These are phyloP conservation scores for Cylindroiulus punctatus DNA, from an alignment of 2,888 invertebrate species.

Conservation along the genomic window DNA sequence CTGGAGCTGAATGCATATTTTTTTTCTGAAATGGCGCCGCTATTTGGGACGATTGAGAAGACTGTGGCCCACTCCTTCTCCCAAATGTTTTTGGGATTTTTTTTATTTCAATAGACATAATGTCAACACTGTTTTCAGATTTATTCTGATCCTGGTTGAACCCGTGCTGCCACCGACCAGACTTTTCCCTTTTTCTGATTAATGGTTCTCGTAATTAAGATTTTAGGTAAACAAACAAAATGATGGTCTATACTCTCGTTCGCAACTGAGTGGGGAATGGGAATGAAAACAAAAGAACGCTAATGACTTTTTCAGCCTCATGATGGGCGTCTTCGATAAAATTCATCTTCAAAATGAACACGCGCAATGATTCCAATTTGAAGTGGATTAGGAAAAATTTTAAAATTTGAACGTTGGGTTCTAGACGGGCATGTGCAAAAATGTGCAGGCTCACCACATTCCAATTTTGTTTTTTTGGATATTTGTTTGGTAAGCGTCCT, in stretches of 20 bases:
- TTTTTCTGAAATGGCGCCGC: too few relatives aligned
- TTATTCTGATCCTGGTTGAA: neutral
- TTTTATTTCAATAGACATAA: neutral
- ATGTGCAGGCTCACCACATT: too few relatives aligned
- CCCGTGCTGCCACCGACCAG: neutral
- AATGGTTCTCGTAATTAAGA: conserved; percentile 1
- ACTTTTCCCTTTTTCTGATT: neutral
- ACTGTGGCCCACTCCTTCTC: too few relatives aligned
- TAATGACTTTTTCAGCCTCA: neutral
- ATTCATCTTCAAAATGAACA: neutral
- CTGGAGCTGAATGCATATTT: too few relatives aligned
- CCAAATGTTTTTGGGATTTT: neutral
- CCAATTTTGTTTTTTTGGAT: too few relatives aligned
- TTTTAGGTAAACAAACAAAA: neutral
- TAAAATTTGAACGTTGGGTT: too few relatives aligned
- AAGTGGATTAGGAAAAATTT: too few relatives aligned
- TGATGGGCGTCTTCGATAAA: neutral
- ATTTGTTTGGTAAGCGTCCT: too few relatives aligned
- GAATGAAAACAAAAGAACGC: neutral
- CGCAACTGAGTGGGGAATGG: neutral
- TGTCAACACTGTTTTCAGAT: conserved; percentile 1
- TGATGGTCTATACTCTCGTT: too few relatives aligned
- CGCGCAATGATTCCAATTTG: too few relatives aligned
- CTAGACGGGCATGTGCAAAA: too few relatives aligned
- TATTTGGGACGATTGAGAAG: too few relatives aligned